Evolutionary conservation across 1,140 invertebrate species (phyloP), one percentile per base, ranked within the genome.

Genomic region (Catajapyx aquilonaris): DNA sequence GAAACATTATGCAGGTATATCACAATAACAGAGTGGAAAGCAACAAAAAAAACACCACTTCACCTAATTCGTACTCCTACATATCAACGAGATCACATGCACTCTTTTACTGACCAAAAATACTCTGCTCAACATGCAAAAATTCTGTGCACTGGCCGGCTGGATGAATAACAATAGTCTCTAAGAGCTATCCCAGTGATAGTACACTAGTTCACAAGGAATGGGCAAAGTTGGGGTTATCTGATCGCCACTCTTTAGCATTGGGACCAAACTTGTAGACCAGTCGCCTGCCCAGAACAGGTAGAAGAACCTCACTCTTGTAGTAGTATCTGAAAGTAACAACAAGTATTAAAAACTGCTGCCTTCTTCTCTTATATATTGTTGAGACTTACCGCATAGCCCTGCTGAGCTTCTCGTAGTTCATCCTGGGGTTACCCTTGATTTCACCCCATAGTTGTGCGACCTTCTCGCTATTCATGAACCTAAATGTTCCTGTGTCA

Each of bases 391-490:
- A 83, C 72, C 86, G 72, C 83, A 93, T 90, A 4, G 86, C 86
- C 47, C 86, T 56, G 57, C 81, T 87, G 41, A 91, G 69, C 57
- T 93, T 93, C 53, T 90, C 86, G 52, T 90, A 93, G 13, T 79
- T 88, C 86, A 91, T 91, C 50, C 77, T 73, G 19, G 73, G 71
- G 52, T 93, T 91, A 51, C 81, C 76, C 52, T 87, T 87, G 48
- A 72, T 65, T 18, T 69, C 67, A 0, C 85, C 86, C 86, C 86
- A 91, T 40, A 87, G 62, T 48, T 80, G 73, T 1, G 85, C 84
- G 2, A 91, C 79, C 49, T 80, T 73, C 44, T 88, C 81, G n/a
- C 79, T 83, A 46, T 81, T 73, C 1, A 88, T 81, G 44, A 91
- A 88, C 36, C 83, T 73, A 58, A 91, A 91, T 41, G 80, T 76